phyloP scores from a whole-genome alignment of 2,113 vertebrate species.

The Ailurus styani region DNA sequence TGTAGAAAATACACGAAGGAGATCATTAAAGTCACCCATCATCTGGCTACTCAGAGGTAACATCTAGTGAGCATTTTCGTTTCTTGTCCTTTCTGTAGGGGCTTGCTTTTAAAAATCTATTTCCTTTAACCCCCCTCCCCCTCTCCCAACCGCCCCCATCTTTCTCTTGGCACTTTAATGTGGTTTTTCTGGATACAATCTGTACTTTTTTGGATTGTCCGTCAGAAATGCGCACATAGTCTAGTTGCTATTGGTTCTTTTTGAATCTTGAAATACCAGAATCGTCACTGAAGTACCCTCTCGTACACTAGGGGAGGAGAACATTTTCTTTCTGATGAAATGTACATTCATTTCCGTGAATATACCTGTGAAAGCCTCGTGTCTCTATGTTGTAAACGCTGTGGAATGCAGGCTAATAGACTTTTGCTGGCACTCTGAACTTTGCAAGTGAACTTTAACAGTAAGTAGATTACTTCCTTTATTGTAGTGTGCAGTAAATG shows the following conservation, averaged over 20 bases:
- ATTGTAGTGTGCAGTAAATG: neutral
- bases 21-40: neutral
- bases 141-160: neutral
- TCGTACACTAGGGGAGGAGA: too few species aligned
- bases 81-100: neutral
- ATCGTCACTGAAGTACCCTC: neutral
- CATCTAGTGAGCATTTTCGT: neutral
- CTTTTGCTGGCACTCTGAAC: slow-evolving; percentile 24
- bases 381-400: neutral
- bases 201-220: neutral
- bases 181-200: neutral
- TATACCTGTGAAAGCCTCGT: neutral
- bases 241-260: neutral
- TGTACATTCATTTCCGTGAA: neutral
- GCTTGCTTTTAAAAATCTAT: neutral
- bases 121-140: neutral
- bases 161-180: neutral
- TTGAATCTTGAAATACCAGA: neutral
- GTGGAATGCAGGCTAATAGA: neutral
- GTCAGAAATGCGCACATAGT: neutral
- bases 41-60: neutral
- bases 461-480: neutral
- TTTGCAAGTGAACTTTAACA: neutral
- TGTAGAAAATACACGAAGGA: neutral
- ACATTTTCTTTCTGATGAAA: neutral